Evolutionary conservation across 2,888 invertebrate genomes (phyloP).

Genomic region (Cantharis rufa): DNA sequence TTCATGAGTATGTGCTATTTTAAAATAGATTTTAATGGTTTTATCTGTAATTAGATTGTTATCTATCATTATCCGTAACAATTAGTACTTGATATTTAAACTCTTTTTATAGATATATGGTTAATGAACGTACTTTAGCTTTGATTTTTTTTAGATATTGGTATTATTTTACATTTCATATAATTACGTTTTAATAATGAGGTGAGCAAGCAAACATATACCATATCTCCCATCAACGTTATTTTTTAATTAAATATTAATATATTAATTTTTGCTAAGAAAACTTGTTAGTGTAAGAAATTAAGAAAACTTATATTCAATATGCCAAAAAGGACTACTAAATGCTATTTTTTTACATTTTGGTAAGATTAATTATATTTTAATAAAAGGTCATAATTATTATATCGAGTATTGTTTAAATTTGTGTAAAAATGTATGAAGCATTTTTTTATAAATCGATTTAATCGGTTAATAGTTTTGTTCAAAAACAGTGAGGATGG

Average conservation of each 20-base stretch:
- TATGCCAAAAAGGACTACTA: neutral
- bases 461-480: no score
- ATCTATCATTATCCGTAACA: neutral
- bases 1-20: neutral
- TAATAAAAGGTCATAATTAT: neutral
- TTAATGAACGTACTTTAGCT: neutral
- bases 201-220: neutral
- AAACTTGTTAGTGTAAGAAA: no score
- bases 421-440: neutral
- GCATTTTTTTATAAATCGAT: no score
- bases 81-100: neutral
- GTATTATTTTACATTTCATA: neutral
- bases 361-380: neutral
- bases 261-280: neutral
- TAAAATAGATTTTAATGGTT: neutral
- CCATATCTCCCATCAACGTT: no score
- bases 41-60: neutral
- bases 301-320: neutral
- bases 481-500: no score
- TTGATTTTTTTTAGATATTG: neutral
- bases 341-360: neutral
- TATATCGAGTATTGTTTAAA: neutral
- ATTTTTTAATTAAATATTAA: neutral
- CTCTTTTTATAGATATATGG: neutral
- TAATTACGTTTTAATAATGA: neutral